A percentile compares a stretch with the other conserved stretches of the same genome.
phyloP scores from a whole-genome alignment of 2,113 vertebrate species.

The Protobothrops flavoviridis region DNA sequence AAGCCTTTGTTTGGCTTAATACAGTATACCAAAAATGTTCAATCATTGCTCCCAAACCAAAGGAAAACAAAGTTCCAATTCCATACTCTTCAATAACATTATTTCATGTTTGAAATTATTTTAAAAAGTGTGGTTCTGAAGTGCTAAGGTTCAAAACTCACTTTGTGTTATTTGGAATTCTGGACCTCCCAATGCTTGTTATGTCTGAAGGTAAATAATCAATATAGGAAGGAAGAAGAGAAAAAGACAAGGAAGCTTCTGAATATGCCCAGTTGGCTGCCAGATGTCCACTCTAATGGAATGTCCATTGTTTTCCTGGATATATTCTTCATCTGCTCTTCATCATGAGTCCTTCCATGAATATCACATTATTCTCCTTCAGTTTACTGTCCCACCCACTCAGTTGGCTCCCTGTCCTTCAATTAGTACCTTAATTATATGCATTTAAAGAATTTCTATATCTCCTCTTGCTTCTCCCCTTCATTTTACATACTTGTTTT shows the following conservation, averaged over 20 bases:
- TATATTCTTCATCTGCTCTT: background rate
- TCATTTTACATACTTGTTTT: background rate
- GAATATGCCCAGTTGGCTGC: background rate
- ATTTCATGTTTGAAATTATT: background rate
- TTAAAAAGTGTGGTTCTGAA: background rate
- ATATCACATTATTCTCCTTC: background rate
- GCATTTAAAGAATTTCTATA: background rate
- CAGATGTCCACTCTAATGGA: background rate
- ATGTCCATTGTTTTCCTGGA: background rate
- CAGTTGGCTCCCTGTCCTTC: background rate
- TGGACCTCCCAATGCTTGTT: background rate
- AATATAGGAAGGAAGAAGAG: background rate
- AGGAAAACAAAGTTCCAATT: background rate
- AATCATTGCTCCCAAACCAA: background rate
- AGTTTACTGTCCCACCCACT: background rate
- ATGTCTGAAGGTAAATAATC: background rate
- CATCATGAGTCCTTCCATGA: background rate
- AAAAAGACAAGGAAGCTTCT: background rate
- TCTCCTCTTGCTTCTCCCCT: background rate
- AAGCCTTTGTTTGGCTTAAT: background rate
- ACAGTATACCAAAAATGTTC: background rate
- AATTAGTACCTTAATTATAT: background rate
- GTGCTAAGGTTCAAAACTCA: background rate
- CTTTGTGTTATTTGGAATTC: background rate
- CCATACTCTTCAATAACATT: background rate